Evolutionary conservation across 2,888 invertebrate species (phyloP).

Genomic region (Agriopis leucophaearia): DNA sequence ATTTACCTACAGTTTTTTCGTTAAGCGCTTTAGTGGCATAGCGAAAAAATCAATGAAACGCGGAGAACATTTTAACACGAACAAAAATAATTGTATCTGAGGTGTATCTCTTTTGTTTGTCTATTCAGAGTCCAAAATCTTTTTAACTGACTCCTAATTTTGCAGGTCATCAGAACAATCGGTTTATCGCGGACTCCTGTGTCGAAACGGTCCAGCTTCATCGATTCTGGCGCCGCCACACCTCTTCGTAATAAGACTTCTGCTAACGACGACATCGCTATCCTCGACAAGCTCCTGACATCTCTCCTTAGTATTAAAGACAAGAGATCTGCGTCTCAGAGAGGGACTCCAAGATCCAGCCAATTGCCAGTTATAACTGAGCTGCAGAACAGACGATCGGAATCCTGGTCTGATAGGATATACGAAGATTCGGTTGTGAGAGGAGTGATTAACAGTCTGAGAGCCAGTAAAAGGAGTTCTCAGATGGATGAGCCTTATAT

Average conservation of each 20-base stretch:
- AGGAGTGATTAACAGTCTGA: conserved; percentile 73
- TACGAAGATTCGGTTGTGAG: conserved; percentile 76
- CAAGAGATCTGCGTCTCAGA: conserved; percentile 69
- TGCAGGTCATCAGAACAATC: conserved; percentile 71
- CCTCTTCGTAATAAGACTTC: conserved; percentile 63
- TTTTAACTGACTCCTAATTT: conserved; percentile 15
- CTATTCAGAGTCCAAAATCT: no score
- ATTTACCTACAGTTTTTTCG: no score
- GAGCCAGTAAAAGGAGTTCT: conserved; percentile 67
- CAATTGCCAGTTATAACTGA: conserved; percentile 65
- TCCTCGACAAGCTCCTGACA: conserved; percentile 88
- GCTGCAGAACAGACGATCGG: conserved; percentile 62
- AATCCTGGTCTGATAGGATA: conserved; percentile 79
- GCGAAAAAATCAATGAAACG: no score
- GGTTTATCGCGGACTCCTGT: conserved; percentile 68
- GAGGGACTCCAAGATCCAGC: conserved; percentile 72
- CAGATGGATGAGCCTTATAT: conserved; percentile 74
- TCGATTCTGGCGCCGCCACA: conserved; percentile 67
- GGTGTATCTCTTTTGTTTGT: no score
- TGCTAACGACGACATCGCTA: conserved; percentile 86
- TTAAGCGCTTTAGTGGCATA: no score
- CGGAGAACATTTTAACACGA: no score
- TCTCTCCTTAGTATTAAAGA: conserved; percentile 85
- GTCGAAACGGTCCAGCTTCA: conserved; percentile 66
- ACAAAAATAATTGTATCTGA: no score